Evolutionary conservation across 2,113 vertebrate genomes (phyloP), one percentile per base, ranked within the genome.

Genomic region (Sylvia atricapilla): DNA sequence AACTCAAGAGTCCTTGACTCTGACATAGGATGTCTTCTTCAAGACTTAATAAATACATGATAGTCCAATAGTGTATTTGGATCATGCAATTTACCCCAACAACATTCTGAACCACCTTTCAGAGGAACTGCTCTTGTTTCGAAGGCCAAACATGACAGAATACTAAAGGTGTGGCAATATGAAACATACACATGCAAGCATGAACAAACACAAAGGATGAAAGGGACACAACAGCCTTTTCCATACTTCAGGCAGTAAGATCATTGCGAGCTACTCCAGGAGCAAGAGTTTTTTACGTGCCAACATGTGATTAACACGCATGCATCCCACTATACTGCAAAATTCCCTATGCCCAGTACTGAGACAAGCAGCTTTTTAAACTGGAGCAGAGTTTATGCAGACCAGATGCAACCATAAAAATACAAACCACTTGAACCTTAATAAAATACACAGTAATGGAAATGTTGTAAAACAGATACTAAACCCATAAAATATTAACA

Each of bases 361-460:
- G n/a, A 95, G 92, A 92, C 55, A 89, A 93, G 64, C 28, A 94
- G 92, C 72, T 81, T 95, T 94, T 89, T 35, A 43, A 95, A 94
- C 59, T 56, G 62, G 28, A 81, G 76, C 66, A 84, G 41, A 44
- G 64, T 84, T 96, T 97, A 96, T 90, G 92, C 64, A 95, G 90
- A 93, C 93, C 95, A 96, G 90, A 96, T 92, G 94, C 85, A 91
- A 90, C 85, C 86, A 96, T 95, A 96, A 96, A 97, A 96, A 95
- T 30, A 84, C 78, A 92, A 96, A 93, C 90, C 88, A 96, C 88
- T 95, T 97, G 93, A 96, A 97, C 83, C 88, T 97, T 96, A 96
- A 96, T 95, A 97, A 96, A 96, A 96, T 86, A 95, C 94, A 64
- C 56, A 75, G 88, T 95, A 96, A 97, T 94, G 92, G 94, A 96